phyloP scores from a whole-genome alignment of 2,113 vertebrate species.

The Daboia siamensis region DNA sequence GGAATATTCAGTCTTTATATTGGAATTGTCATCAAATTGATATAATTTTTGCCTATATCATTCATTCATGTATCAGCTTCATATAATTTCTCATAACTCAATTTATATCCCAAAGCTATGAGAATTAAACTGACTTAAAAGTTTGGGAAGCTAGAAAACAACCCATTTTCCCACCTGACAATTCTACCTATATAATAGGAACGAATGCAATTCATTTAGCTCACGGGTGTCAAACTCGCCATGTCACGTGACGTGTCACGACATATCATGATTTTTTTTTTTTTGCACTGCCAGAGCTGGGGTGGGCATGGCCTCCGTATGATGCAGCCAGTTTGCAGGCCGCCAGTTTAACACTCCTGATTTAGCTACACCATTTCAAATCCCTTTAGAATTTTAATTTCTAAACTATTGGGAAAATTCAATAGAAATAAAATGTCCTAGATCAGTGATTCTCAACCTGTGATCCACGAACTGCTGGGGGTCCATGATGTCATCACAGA shows the following conservation, averaged over 20 bases:
- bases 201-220: constrained; percentile 18
- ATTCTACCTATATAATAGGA: constrained; percentile 8
- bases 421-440: neutral
- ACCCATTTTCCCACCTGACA: neutral
- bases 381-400: constrained; percentile 33
- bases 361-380: constrained; percentile 24
- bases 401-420: constrained; percentile 26
- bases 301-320: no score
- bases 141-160: neutral
- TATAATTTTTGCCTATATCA: neutral
- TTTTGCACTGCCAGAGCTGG: no score
- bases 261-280: no score
- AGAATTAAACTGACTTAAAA: neutral
- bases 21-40: neutral
- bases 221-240: no score
- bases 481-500: no score
- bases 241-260: no score
- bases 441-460: neutral
- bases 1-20: neutral
- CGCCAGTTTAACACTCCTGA: no score
- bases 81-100: neutral
- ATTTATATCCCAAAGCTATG: constrained; percentile 1
- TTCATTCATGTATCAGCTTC: neutral
- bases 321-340: no score
- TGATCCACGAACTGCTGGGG: neutral